Evolutionary conservation across 1,140 invertebrate genomes (phyloP).

Genomic region (Drosophila lowei): DNA sequence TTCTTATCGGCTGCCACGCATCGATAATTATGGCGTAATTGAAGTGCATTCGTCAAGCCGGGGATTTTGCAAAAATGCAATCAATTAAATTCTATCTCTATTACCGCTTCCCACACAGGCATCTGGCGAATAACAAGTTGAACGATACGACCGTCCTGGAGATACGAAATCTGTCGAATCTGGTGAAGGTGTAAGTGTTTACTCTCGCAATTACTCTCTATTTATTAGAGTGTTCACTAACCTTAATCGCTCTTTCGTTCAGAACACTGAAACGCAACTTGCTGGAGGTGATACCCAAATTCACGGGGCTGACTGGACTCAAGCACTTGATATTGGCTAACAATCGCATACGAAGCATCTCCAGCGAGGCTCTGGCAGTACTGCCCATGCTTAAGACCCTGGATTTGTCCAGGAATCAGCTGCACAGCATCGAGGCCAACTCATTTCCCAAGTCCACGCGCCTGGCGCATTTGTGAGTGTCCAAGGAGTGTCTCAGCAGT

Average conservation of each 20-base stretch:
- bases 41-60: slow-evolving; percentile 36
- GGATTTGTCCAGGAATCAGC: slow-evolving; percentile 87
- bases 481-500: neutral
- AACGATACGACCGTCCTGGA: slow-evolving; percentile 84
- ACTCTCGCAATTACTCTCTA: too few relatives aligned
- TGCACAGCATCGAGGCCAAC: slow-evolving; percentile 84
- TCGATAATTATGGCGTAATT: slow-evolving; percentile 66
- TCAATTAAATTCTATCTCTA: slow-evolving; percentile 25
- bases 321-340: slow-evolving; percentile 85
- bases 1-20: slow-evolving; percentile 53
- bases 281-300: slow-evolving; percentile 73
- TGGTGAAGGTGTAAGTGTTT: slow-evolving; percentile 75
- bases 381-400: slow-evolving; percentile 86
- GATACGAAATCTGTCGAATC: slow-evolving; percentile 83
- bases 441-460: slow-evolving; percentile 84
- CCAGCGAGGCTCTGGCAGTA: slow-evolving; percentile 85
- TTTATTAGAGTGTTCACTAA: neutral
- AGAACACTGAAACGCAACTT: slow-evolving; percentile 78
- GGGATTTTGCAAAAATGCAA: slow-evolving; percentile 44
- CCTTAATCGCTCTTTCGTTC: neutral
- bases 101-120: slow-evolving; percentile 68
- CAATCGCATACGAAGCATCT: slow-evolving; percentile 87
- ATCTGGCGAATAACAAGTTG: slow-evolving; percentile 84
- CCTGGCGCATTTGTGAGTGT: slow-evolving; percentile 84
- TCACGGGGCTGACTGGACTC: slow-evolving; percentile 64